Conservation (phyloP, 2,797 vertebrate species). For the Clarias pachynema region DNA sequence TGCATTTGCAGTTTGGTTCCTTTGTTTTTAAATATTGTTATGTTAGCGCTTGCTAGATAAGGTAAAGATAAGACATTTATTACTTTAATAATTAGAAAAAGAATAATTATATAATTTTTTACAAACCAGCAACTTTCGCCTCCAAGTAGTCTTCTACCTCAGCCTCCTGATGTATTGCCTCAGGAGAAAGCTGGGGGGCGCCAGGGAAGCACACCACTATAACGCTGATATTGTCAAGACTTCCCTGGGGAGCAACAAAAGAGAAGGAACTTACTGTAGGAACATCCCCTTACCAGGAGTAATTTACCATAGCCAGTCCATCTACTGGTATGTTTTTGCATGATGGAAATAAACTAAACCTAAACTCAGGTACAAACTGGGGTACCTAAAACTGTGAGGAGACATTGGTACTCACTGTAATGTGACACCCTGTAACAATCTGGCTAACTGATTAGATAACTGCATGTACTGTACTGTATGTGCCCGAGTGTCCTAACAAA, state of each 20-base stretch:
- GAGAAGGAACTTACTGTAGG: not conserved
- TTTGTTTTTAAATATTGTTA: not conserved
- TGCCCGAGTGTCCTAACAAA: not conserved
- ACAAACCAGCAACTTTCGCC: slow-evolving; percentile 78
- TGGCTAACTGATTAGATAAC: not conserved
- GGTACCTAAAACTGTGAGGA: not conserved
- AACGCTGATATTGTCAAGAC: slow-evolving; percentile 86
- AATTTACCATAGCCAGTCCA: not conserved
- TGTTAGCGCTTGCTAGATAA: not conserved
- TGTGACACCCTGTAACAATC: not conserved
- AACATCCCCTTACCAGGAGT: no score
- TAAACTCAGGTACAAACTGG: not conserved
- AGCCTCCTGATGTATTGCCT: slow-evolving; percentile 77
- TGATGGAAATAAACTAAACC: not conserved
- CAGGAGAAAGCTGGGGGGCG: slow-evolving; percentile 79
- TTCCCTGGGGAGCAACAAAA: slow-evolving; percentile 73
- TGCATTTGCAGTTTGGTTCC: not conserved
- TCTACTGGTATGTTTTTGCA: not conserved
- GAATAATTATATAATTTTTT: not conserved
- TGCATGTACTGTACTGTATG: no score
- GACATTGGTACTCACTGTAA: not conserved
- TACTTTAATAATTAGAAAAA: not conserved
- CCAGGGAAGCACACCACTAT: slow-evolving; percentile 82
- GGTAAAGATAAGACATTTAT: not conserved
- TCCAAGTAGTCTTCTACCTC: slow-evolving; percentile 78